Base-by-base conservation (phyloP, 2,113 vertebrate species). In the Dryoscopus gambensis region DNA sequence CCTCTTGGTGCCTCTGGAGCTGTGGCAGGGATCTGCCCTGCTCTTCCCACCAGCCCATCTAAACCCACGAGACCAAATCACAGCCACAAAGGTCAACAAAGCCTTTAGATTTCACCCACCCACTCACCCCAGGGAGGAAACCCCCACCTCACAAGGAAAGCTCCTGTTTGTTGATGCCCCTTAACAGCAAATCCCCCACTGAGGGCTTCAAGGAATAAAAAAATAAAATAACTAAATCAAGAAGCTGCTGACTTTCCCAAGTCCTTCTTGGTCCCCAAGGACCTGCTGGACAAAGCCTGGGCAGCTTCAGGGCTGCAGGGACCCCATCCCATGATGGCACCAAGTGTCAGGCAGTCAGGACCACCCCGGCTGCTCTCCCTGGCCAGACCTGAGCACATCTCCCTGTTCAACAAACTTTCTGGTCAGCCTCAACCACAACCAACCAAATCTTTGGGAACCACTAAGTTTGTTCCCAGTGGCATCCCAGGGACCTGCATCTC, bases 401-500 rank as follows among this genome's bases (percentile, higher is more conserved):
- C 65, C 76, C 49, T 3, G 0, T 12, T 68, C 44, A 12, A 15
- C 31, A 56, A 80, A 55, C 39, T 81, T 60, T 9, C 42, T 67
- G 68, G 39, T 63, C 60, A 94, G 15, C 85, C 64, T 80, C 74
- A 94, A 16, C 81, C 50, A 5, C 39, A 30, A 2, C 4, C 80
- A 87, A 28, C n/a, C 42, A 55, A 49, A 11, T n/a, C 64, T 75
- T 67, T 86, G 69, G 69, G 71, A 95, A 78, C 44, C 65, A 60
- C 76, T n/a, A 4, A 7, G 46, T 40, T 39, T 42, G 28, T 20
- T 89, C 52, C 76, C 62, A 39, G 8, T 1, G 22, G 52, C 21
- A 44, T 74, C 44, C 10, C 1, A 0, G 39, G 35, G 44, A 56
- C 69, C 71, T 23, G 16, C 5, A 0, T 6, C 5, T 64, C 1